Conservation (phyloP, 2,113 vertebrate genomes). For the Bubo bubo region DNA sequence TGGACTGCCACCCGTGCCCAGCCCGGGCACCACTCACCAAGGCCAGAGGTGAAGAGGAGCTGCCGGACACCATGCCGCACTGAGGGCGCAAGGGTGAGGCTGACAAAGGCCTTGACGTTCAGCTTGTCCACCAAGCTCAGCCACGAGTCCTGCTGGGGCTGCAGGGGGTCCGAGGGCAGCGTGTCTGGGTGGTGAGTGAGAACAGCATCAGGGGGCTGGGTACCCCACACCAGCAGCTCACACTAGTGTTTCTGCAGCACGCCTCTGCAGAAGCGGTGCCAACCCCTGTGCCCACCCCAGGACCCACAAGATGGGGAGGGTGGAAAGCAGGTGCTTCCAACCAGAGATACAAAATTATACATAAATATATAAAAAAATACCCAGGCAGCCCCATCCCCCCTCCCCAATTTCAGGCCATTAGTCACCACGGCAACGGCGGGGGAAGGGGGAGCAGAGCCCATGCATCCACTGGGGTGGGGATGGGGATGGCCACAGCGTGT, state of each 20-base stretch:
- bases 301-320: background rate
- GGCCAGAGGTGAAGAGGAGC: conserved; percentile 90
- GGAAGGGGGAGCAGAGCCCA: background rate
- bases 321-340: background rate
- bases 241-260: rapidly evolving
- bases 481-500: rapidly evolving
- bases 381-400: conserved; percentile 3
- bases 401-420: conserved; percentile 61
- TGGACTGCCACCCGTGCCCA: background rate
- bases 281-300: background rate
- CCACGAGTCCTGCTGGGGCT: conserved; percentile 88
- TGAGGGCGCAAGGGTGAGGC: conserved; percentile 85
- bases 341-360: background rate
- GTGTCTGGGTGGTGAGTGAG: conserved; percentile 56
- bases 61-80: conserved; percentile 87
- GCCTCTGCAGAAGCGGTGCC: background rate
- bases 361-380: background rate
- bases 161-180: conserved; percentile 86
- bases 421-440: conserved; percentile 29
- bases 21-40: conserved; percentile 75
- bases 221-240: background rate
- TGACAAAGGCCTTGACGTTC: conserved; percentile 91
- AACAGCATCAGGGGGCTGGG: background rate
- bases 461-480: background rate
- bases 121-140: conserved; percentile 88